Base-by-base conservation (phyloP, 1,140 invertebrate species). In the Drosophila malerkotliana region DNA sequence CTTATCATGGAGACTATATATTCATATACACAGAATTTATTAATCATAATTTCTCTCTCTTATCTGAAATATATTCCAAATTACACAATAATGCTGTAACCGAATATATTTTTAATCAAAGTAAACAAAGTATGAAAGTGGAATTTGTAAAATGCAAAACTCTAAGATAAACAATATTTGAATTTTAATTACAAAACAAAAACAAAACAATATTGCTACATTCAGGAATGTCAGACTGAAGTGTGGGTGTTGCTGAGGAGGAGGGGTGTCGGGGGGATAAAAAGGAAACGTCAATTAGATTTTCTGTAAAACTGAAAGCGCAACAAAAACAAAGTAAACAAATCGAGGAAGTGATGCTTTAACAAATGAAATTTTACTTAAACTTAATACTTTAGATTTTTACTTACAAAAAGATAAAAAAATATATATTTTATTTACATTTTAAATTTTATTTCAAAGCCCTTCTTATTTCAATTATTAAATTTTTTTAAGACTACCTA, bases 241-340 rank as follows among this genome's bases (percentile, higher is more conserved):
- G 54, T 41, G 61, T 56, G 61, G 32, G 61, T 30, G 30, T 21
- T 21, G 14, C 18, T 18, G 1, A 18, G 15, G 14, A 4, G 10
- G 12, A 26, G 30, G 21, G 9, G 51, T 7, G 7, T 48, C n/a
- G 26, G 5, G 41, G 41, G 57, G 53, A 54, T 57, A 49, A 48
- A 77, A 47, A 60, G 67, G 76, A 77, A 79, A 77, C 56, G 54
- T 63, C 73, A 79, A 79, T 79, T 79, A 72, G 73, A 76, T 67
- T 75, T 76, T 55, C 53, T 67, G 61, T 61, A 79, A 76, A 60
- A 49, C 37, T 57, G 28, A 57, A 58, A 78, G 48, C 58, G 32
- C 24, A 60, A 37, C 37, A 41, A 69, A 71, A 77, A 59, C 71
- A 71, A 72, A 60, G 58, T 60, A 75, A 76, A 54, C 26, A 32